A percentile compares a stretch with the other conserved stretches of the same genome.
Conservation (phyloP, 2,888 invertebrate species). For the Polydrusus pterygomalis region DNA sequence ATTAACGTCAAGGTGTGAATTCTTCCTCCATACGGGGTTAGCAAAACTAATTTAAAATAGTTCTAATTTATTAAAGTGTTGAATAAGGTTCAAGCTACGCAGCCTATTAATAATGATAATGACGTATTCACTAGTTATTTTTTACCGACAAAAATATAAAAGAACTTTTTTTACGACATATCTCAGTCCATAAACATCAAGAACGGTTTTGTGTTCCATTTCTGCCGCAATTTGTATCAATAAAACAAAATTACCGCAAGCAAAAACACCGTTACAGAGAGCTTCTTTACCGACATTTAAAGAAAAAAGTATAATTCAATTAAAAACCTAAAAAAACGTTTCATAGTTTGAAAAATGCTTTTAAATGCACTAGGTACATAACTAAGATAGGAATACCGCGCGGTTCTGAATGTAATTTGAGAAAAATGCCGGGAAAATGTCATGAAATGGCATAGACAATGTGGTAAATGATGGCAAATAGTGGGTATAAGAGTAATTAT, state of each 20-base stretch:
- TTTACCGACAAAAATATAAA: slow-evolving; percentile 11
- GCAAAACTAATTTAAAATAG: background rate
- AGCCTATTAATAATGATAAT: background rate
- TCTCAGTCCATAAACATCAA: slow-evolving; percentile 49
- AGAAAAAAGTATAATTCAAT: slow-evolving; percentile 45
- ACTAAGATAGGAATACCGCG: slow-evolving; percentile 43
- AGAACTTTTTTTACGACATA: slow-evolving; percentile 6
- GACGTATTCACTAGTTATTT: background rate
- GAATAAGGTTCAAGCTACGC: background rate
- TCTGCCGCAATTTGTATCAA: slow-evolving; percentile 51
- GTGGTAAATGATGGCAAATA: slow-evolving; percentile 54
- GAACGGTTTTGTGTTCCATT: slow-evolving; percentile 53
- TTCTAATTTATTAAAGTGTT: too few species aligned
- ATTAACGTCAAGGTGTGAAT: background rate
- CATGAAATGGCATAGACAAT: slow-evolving; percentile 29
- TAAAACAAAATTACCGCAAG: slow-evolving; percentile 54
- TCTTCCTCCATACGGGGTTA: background rate
- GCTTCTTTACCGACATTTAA: slow-evolving; percentile 27
- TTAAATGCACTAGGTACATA: slow-evolving; percentile 44
- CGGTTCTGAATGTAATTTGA: slow-evolving; percentile 42
- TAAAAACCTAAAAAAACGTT: slow-evolving; percentile 34
- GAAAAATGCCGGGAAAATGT: slow-evolving; percentile 51
- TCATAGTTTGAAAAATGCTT: slow-evolving; percentile 43
- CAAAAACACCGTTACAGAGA: slow-evolving; percentile 48
- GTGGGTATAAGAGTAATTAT: slow-evolving; percentile 54